Conservation (phyloP, 2,888 invertebrate genomes). For the Dasypolia templi region DNA sequence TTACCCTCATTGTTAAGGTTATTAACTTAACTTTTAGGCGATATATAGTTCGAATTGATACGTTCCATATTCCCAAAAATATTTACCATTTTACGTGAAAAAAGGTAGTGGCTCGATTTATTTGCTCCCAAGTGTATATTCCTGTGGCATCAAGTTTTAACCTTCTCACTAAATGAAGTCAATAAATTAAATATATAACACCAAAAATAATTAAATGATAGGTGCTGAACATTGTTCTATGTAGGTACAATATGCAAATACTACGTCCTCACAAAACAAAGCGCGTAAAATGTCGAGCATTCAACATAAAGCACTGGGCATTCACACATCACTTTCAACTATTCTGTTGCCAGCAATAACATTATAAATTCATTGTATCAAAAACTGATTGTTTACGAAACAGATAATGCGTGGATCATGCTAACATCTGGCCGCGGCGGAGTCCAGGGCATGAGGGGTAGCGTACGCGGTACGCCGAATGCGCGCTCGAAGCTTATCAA, state of each 20-base stretch:
- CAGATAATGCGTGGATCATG: conserved; percentile 55
- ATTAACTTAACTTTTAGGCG: too few relatives aligned
- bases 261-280: conserved; percentile 24
- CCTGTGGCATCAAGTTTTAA: conserved; percentile 1
- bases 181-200: conserved; percentile 24
- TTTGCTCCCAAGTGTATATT: too few relatives aligned
- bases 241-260: conserved; percentile 34
- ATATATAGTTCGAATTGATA: too few relatives aligned
- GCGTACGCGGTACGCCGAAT: conserved; percentile 66
- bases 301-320: conserved; percentile 29
- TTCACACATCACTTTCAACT: conserved; percentile 54
- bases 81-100: too few relatives aligned
- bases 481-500: conserved; percentile 76
- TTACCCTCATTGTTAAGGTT: too few relatives aligned
- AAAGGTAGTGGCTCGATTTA: too few relatives aligned
- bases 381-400: conserved; percentile 54
- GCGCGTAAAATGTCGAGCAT: conserved; percentile 29
- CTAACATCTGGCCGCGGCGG: conserved; percentile 70
- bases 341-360: conserved; percentile 23
- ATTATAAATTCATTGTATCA: conserved; percentile 46
- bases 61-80: too few relatives aligned
- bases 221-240: conserved; percentile 15
- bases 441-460: conserved; percentile 57
- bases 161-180: conserved; percentile 27
- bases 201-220: conserved; percentile 26